phyloP scores from a whole-genome alignment of 2,797 vertebrate genomes.

The Etheostoma nigrum region DNA sequence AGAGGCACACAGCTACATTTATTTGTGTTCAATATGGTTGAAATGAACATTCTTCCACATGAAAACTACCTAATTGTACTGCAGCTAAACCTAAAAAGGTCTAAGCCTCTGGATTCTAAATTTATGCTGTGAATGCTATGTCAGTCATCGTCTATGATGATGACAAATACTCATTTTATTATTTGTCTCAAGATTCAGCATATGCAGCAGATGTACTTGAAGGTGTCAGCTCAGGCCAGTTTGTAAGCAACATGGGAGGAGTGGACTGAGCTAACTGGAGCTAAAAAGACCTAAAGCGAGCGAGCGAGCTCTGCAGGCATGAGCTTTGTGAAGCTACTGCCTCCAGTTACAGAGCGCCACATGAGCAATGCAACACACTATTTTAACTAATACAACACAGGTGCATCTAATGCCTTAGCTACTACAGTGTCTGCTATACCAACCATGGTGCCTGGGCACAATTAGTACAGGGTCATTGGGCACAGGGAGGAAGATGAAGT shows the following conservation, averaged over 20 bases:
- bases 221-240: slow-evolving; percentile 38
- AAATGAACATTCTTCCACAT: slow-evolving; percentile 42
- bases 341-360: slow-evolving; percentile 52
- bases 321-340: slow-evolving; percentile 26
- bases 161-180: slow-evolving; percentile 35
- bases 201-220: slow-evolving; percentile 50
- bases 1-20: slow-evolving; percentile 32
- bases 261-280: slow-evolving; percentile 40
- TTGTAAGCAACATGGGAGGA: slow-evolving; percentile 35
- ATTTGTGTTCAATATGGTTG: slow-evolving; percentile 19
- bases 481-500: slow-evolving; percentile 91
- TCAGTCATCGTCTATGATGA: slow-evolving; percentile 36
- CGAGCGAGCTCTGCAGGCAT: slow-evolving; percentile 53
- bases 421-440: slow-evolving; percentile 80
- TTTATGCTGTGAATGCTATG: slow-evolving; percentile 23
- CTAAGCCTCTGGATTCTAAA: slow-evolving; percentile 28
- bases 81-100: slow-evolving; percentile 27
- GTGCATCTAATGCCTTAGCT: slow-evolving; percentile 43
- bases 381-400: slow-evolving; percentile 58
- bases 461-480: slow-evolving; percentile 87
- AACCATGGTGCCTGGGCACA: slow-evolving; percentile 92
- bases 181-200: slow-evolving; percentile 33
- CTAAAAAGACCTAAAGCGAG: slow-evolving; percentile 55
- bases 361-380: slow-evolving; percentile 53
- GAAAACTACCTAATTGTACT: slow-evolving; percentile 37